These are phyloP conservation scores for Apostichopus californicus DNA, from an alignment of 35 echinoderm and acorn worm genomes.

Conservation along the genomic window DNA sequence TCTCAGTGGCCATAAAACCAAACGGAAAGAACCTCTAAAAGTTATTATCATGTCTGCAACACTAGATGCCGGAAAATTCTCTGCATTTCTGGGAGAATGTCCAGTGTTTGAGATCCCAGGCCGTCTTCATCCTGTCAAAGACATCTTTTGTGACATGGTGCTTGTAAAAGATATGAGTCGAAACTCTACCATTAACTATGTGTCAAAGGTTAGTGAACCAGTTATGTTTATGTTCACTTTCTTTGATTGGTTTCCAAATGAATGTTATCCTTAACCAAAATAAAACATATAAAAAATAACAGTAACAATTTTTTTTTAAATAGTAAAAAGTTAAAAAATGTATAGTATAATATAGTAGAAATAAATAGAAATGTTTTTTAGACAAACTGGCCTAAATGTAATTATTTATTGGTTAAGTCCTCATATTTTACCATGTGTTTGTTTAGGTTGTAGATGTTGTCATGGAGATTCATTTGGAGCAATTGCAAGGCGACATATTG, in stretches of 20 bases:
- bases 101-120: constrained; percentile 91
- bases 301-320: too few species aligned
- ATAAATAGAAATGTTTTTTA: too few species aligned
- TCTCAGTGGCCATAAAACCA: constrained; percentile 53
- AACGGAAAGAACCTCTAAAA: constrained; percentile 68
- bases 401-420: too few species aligned
- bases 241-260: too few species aligned
- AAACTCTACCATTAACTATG: constrained; percentile 87
- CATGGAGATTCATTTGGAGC: constrained; percentile 96
- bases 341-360: too few species aligned
- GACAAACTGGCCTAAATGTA: too few species aligned
- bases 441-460: constrained; percentile 84
- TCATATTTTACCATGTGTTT: not conserved
- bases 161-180: constrained; percentile 72
- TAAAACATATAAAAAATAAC: too few species aligned
- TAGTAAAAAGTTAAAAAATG: too few species aligned
- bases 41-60: constrained; percentile 90
- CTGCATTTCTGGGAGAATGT: constrained; percentile 68
- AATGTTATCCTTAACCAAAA: too few species aligned
- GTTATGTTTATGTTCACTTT: too few species aligned
- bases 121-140: constrained; percentile 75
- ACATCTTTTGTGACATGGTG: constrained; percentile 85
- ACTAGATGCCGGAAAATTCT: constrained; percentile 87
- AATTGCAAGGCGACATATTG: constrained; percentile 87
- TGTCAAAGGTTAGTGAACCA: constrained; percentile 71